Evolutionary conservation across 2,113 vertebrate genomes (phyloP), one percentile per base, ranked within the genome.

Genomic region (Bolborhynchus lineola): DNA sequence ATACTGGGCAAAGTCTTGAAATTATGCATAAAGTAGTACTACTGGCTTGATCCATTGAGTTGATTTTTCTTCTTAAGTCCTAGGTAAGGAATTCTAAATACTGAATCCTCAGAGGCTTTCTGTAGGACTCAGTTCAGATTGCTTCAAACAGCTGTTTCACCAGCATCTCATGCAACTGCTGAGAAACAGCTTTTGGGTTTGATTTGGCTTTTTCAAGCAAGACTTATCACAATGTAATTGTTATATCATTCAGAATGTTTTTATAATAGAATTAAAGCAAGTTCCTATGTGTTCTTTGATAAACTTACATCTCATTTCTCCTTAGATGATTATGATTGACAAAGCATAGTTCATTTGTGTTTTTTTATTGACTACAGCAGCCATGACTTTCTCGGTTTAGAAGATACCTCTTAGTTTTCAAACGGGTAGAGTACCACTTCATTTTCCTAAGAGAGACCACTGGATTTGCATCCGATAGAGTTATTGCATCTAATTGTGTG

Each of bases 331-430:
- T 88, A 31, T 60, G 91, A 90, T n/a, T 95, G 47, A 44, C 63
- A 28, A n/a, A 84, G 13, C 33, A 37, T 39, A 60, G 23, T 14
- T 80, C 85, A 76, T 72, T 62, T 72, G 24, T 82, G 57, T 50
- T 89, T 95, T 92, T 72, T 84, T 95, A 42, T 74, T 91, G 42
- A 59, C 52, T 95, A 17, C 75, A 88, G 26, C 37, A 93, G 28
- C 3, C 29, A 49, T 72, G 29, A 78, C 31, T 55, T 91, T 72
- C 85, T 76, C 41, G 71, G 35, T 89, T 81, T 47, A 79, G 64
- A 93, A 89, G 13, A 23, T 62, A 39, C 29, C 17, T 5, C 83
- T 16, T 12, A 26, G 23, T 35, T 88, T 96, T 88, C 50, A 25
- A 35, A 89, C 60, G 29, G 37, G 15, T 68, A 11, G 47, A 91